Evolutionary conservation across 2,797 vertebrate species (phyloP), one percentile per base, ranked within the genome.

Genomic region (Hirundo rustica): DNA sequence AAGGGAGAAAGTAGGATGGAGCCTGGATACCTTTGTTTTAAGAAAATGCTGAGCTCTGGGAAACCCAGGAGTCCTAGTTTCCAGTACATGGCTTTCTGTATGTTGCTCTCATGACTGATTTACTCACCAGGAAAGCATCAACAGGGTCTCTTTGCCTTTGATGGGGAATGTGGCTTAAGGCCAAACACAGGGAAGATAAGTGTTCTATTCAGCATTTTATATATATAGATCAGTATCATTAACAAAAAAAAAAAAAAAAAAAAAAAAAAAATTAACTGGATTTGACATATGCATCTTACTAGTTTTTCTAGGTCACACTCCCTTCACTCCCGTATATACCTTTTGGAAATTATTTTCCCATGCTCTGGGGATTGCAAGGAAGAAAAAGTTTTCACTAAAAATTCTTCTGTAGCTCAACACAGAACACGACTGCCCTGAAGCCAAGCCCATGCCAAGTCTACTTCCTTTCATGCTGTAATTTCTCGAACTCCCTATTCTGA

Each of bases 301-400:
- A 90, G 55, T 87, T 95, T 96, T 96, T 96, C 94, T 95, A 96
- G 95, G 96, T 96, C 94, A 95, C 77, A 78, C 71, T 95, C 85
- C 93, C 90, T 95, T 96, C 80, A 76, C 83, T 96, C 76, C 71
- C 85, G 92, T 92, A 88, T 95, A 73, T 84, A 95, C 90, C 94
- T 96, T 90, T 96, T 58, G 53, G 93, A 95, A 95, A 73, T 93
- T 38, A 95, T 95, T 95, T 86, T 94, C 60, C 80, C 48, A 62
- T 76, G 83, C 64, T 45, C 74, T 88, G 77, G 80, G 88, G 70
- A 95, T 88, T 90, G 82, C 29, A 75, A 51, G 62, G 64, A 81
- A 86, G 83, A 90, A 88, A 88, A 70, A 30, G 12, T 36, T 77
- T 93, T 93, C 80, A 70, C 47, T 93, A 62, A 82, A 93, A 92